Base-by-base conservation (phyloP, 2,113 vertebrate species). In the Anser brachyrhynchus region DNA sequence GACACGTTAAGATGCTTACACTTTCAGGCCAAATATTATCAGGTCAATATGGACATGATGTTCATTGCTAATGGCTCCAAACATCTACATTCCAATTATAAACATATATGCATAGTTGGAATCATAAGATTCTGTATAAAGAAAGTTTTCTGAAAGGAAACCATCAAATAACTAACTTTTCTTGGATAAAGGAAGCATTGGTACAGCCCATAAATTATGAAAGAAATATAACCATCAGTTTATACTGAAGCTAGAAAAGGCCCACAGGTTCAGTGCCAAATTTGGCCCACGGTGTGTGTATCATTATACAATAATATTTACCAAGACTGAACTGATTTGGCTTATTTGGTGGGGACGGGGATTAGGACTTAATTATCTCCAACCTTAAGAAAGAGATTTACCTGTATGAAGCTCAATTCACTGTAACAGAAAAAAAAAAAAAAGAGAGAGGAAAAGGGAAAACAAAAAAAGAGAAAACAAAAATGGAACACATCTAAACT, bases 401-500 rank as follows among this genome's bases (percentile, higher is more conserved):
- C 0, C 1, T 25, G 31, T 35, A 71, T 35, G 28, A 92, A 84
- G 23, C 4, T 39, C 31, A 87, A 55, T 20, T 70, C 54, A 52
- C 4, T 33, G 14, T 20, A 57, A 69, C 6, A 62, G 23, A 15
- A 35, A 39, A 52, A 41, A n/a, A 26, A 46, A 46, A 46, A 41
- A 41, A 41, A 41, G 9, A 21, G 19, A 11, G 20, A 11, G 46
- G 6, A 16, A 11, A 4, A 25, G 4, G 6, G 10, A 23, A 16
- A 7, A 19, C 17, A 16, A 49, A 13, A n/a, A 31, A 35, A 13
- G 6, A 41, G 13, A 26, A 78, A 75, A 65, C 15, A 70, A 74
- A 94, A 89, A 33, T 12, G 23, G 54, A 82, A 54, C 76, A 89
- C 66, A 84, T 91, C 77, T 97, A 84, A 96, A 91, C 62, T 72